Base-by-base conservation (phyloP, 2,888 invertebrate genomes). In the Mechanitis mazaeus region DNA sequence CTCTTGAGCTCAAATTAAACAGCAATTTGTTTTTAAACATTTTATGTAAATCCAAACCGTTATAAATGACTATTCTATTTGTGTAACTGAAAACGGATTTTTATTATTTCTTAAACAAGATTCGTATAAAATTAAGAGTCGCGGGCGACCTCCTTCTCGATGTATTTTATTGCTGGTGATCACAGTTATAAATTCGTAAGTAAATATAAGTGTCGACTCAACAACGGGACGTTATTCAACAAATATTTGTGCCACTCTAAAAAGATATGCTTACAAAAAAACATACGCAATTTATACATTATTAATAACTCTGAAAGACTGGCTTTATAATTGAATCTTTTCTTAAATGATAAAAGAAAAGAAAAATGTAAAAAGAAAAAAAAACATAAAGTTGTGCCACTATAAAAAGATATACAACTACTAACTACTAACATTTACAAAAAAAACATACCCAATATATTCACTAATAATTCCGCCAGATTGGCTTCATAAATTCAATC, bases 121-220 rank as follows among this genome's bases (percentile, higher is more conserved):
- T 67, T 67, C 64, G 67, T 66, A 70, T 73, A 75, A 78, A 78
- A 81, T 77, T 75, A 79, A 80, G 74, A 75, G 68, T 64, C 64
- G 59, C 70, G 72, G 74, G 74, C 81, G 87, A 87, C 88, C 88
- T 83, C 84, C 77, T 87, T 87, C 79, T 71, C 60, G 69, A 65
- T 71, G 69, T 70, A 71, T 83, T 82, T 83, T 84, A 87, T 80
- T 78, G 84, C 78, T 76, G 72, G 73, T 75, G 75, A 81, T 79
- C 77, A 72, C 70, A 71, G 71, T 76, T 75, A 85, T 87, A 85
- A 83, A 86, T 85, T 80, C 73, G 72, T 76, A 75, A 75, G 77
- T 77, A 76, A 72, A 78, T 72, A 75, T 60, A 73, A 75, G 73
- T 69, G 72, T 73, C 72, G 35, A 35, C 68, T 65, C 68, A 71